Base-by-base conservation (phyloP, 2,888 invertebrate species). In the Biston betularia region DNA sequence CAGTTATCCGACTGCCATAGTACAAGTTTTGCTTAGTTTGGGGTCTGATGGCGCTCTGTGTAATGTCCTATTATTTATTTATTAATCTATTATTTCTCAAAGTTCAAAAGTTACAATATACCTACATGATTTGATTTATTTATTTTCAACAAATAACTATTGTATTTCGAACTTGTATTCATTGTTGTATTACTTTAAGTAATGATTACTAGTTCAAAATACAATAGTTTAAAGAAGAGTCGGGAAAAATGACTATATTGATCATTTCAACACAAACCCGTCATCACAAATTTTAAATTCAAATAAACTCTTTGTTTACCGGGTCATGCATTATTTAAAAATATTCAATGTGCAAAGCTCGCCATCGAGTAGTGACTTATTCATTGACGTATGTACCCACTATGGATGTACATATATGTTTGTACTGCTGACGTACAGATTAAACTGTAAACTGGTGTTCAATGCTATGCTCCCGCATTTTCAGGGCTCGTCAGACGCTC, bases 361-460 rank as follows among this genome's bases (percentile, higher is more conserved):
- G 71, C 66, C 68, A 75, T 73, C 72, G 72, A 63, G 64, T 70
- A 76, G 71, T 71, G 73, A 65, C 64, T 74, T 78, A 76, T 77
- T 78, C 76, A 82, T 79, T 83, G 83, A 80, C 79, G 80, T 71
- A 80, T 67, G 38, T 38, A 38, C 35, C 4, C 5, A 35, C 0
- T 38, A 24, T 24, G 24, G 1, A 24, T 3, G 24, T 24, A 24
- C 3, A 3, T 24, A 24, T 24, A 24, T 24, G 24, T 24, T 24
- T 24, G 24, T 24, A 24, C 24, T 24, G 24, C 83, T 83, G 83
- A 83, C 80, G 80, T 77, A 73, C 74, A 81, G 83, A 85, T 87
- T 87, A 89, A 85, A 70, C 65, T 80, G 86, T 89, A 88, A 89
- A 86, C 85, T 82, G 79, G 85, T 84, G 86, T 87, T 85, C 84